Conservation (phyloP, 1,140 invertebrate genomes). For the Bicyclus anynana region DNA sequence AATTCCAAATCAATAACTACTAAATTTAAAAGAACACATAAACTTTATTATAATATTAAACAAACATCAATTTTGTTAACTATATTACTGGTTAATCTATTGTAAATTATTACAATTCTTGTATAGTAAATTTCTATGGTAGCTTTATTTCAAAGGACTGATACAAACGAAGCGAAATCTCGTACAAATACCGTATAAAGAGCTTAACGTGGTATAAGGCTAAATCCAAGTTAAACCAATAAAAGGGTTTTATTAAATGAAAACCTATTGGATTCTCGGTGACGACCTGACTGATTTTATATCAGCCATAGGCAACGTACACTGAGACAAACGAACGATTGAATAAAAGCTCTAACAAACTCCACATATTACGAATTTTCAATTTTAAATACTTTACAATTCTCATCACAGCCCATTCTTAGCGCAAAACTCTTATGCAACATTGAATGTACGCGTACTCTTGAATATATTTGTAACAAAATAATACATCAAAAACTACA, state of each 20-base stretch:
- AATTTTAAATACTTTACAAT: background rate
- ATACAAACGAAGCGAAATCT: constrained; percentile 17
- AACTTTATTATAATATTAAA: background rate
- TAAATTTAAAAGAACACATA: too few relatives aligned
- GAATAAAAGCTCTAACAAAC: background rate
- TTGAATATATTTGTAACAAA: too few relatives aligned
- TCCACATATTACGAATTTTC: background rate
- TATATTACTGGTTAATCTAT: too few relatives aligned
- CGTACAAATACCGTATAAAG: constrained; percentile 34
- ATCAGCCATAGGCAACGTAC: constrained; percentile 29
- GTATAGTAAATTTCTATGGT: constrained; percentile 7
- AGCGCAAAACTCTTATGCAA: background rate
- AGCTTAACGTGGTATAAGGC: constrained; percentile 51
- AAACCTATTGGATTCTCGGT: constrained; percentile 69
- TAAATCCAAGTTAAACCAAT: constrained; percentile 74
- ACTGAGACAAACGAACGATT: constrained; percentile 23
- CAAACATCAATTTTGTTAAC: background rate
- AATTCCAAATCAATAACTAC: too few relatives aligned
- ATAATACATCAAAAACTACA: too few relatives aligned
- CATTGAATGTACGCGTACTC: too few relatives aligned
- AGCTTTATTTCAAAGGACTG: constrained; percentile 14
- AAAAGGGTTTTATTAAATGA: constrained; percentile 74
- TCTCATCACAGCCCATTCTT: background rate
- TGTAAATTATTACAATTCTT: too few relatives aligned
- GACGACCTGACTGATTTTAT: constrained; percentile 50